Conservation (phyloP, 2,888 invertebrate species). For the Drosophila neonasuta region DNA sequence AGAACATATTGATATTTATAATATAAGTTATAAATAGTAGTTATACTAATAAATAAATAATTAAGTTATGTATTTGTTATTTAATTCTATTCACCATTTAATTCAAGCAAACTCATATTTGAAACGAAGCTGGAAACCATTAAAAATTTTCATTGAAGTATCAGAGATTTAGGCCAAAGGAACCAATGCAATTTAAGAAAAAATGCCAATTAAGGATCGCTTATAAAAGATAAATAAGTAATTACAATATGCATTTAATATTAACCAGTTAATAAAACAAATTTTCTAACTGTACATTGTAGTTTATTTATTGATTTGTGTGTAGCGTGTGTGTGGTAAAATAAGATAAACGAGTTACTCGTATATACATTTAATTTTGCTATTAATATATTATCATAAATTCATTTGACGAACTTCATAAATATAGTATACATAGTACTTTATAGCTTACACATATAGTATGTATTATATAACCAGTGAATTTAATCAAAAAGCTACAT, state of each 20-base stretch:
- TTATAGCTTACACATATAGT: constrained; percentile 25
- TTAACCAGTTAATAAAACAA: not conserved
- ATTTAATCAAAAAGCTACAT: constrained; percentile 18
- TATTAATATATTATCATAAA: constrained; percentile 32
- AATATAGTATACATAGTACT: constrained; percentile 21
- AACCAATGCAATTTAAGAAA: too few relatives aligned
- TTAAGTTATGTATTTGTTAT: not conserved
- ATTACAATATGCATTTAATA: not conserved
- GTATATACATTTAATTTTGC: constrained; percentile 26
- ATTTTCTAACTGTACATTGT: constrained; percentile 6
- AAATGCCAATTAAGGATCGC: too few relatives aligned
- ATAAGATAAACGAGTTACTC: constrained; percentile 21
- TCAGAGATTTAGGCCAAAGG: too few relatives aligned
- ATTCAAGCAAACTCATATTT: too few relatives aligned
- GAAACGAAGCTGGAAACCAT: too few relatives aligned
- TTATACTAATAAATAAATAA: too few relatives aligned
- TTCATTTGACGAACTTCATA: constrained; percentile 31
- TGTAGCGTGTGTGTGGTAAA: constrained; percentile 2
- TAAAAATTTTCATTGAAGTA: too few relatives aligned
- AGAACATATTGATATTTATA: not conserved
- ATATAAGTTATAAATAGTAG: not conserved
- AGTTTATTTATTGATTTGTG: constrained; percentile 16
- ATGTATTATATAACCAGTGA: constrained; percentile 9
- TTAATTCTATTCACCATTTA: not conserved
- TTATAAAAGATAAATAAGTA: too few relatives aligned